Percentiles rank a stretch among this genome's conserved stretches.
These are phyloP conservation scores for Drosophila neocordata DNA, from an alignment of 1,140 invertebrate species.

Conservation along the genomic window DNA sequence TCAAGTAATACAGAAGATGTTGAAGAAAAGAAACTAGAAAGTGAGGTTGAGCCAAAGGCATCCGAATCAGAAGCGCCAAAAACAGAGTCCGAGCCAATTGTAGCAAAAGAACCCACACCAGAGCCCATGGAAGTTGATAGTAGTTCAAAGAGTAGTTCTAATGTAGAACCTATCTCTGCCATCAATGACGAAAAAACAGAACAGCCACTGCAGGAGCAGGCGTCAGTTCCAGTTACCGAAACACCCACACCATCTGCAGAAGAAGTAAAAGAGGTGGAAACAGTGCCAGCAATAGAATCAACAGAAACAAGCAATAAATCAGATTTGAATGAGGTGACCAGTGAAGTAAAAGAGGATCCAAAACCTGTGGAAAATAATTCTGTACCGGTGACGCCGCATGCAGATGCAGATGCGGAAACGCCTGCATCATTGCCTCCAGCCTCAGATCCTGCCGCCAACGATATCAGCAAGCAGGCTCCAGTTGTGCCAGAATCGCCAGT, in stretches of 20 bases:
- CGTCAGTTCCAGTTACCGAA: conserved; percentile 22
- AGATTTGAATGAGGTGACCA: conserved; percentile 36
- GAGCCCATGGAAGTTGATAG: conserved; percentile 78
- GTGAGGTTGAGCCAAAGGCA: conserved; percentile 26
- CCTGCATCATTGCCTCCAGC: conserved; percentile 9
- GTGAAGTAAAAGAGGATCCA: conserved; percentile 45
- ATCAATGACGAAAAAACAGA: conserved; percentile 12
- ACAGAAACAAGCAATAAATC: conserved; percentile 37
- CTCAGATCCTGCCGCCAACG: conserved; percentile 44
- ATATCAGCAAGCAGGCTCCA: conserved; percentile 51
- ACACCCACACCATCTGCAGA: neutral
- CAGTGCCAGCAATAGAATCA: conserved; percentile 13
- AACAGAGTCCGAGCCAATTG: conserved; percentile 28
- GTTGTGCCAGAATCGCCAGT: conserved; percentile 30
- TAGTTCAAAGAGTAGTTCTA: conserved; percentile 60
- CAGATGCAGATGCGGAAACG: conserved; percentile 17
- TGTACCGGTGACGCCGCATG: conserved; percentile 33
- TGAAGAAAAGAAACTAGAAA: conserved; percentile 31
- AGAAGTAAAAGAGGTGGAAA: conserved; percentile 17
- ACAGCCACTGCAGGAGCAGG: conserved; percentile 10
- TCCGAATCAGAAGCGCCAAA: conserved; percentile 33
- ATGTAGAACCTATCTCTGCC: conserved; percentile 36
- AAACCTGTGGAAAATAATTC: conserved; percentile 19
- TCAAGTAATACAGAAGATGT: conserved; percentile 20
- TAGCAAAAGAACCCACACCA: conserved; percentile 53